A percentile compares a stretch with the other conserved stretches of the same genome.
These are phyloP conservation scores for Brachyhypopomus occidentalis DNA, from an alignment of 2,113 vertebrate genomes.

Conservation along the genomic window DNA sequence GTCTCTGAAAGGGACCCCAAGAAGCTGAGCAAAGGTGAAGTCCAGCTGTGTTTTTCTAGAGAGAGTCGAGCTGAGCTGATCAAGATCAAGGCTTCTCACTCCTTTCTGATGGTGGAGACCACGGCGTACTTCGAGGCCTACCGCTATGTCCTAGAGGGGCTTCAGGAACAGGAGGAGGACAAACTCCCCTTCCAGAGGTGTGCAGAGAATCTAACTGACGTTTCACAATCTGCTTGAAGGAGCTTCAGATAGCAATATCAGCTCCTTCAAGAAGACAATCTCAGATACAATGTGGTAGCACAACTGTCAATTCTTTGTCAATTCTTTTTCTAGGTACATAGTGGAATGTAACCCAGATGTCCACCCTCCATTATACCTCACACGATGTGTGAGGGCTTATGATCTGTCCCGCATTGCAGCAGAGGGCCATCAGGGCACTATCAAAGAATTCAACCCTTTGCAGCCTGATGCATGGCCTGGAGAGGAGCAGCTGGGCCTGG, in stretches of 20 bases:
- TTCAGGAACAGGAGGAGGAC: constrained; percentile 80
- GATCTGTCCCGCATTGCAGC: constrained; percentile 71
- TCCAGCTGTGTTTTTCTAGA: constrained; percentile 82
- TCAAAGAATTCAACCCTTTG: constrained; percentile 70
- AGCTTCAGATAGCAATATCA: too few species aligned
- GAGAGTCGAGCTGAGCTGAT: constrained; percentile 78
- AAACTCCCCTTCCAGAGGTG: constrained; percentile 89
- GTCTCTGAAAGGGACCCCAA: constrained; percentile 80
- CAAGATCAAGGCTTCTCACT: constrained; percentile 72
- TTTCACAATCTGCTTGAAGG: too few species aligned
- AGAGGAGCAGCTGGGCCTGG: constrained; percentile 81
- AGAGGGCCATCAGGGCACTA: constrained; percentile 10
- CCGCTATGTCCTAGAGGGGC: constrained; percentile 86
- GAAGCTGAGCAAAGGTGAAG: constrained; percentile 73
- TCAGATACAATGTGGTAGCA: background rate
- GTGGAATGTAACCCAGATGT: constrained; percentile 82
- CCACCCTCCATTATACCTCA: constrained; percentile 78
- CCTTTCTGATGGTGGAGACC: constrained; percentile 93
- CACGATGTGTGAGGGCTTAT: constrained; percentile 62
- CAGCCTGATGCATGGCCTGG: constrained; percentile 78
- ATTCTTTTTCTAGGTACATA: constrained; percentile 77
- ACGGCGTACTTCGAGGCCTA: constrained; percentile 95
- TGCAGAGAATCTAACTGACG: background rate
- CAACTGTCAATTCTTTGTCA: background rate
- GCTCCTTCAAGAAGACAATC: too few species aligned